Evolutionary conservation across 1,140 invertebrate genomes (phyloP).

Genomic region (Cataglyphis hispanica): DNA sequence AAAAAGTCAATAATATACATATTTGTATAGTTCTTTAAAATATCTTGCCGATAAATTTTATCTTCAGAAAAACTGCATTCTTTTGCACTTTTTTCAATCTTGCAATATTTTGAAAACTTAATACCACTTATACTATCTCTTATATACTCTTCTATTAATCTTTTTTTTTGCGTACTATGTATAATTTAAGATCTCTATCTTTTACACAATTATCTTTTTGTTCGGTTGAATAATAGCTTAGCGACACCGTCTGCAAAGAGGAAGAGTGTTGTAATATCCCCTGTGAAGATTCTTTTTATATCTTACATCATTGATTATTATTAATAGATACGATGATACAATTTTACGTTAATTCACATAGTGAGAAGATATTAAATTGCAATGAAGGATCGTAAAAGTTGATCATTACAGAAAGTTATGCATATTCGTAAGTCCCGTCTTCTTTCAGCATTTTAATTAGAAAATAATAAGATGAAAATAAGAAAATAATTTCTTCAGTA

Average conservation of each 20-base stretch:
- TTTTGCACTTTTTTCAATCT: background rate
- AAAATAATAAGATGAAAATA: no score
- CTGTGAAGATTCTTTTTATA: background rate
- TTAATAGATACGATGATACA: constrained; percentile 23
- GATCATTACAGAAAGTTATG: background rate
- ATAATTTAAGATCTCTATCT: background rate
- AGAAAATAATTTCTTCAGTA: background rate
- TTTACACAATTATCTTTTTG: background rate
- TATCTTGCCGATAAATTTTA: background rate
- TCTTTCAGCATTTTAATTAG: constrained; percentile 5
- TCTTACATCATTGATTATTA: background rate
- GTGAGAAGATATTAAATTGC: background rate
- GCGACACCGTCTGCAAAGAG: constrained; percentile 2
- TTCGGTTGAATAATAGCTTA: background rate
- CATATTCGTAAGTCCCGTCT: background rate
- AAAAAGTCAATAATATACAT: background rate
- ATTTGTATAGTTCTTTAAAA: background rate
- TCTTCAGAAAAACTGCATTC: background rate
- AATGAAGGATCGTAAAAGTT: constrained; percentile 4
- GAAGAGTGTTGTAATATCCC: constrained; percentile 8
- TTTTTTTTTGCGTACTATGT: background rate
- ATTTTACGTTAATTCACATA: constrained; percentile 8
- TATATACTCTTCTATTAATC: constrained; percentile 8
- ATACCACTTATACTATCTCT: background rate
- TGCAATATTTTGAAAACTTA: background rate